Conservation (phyloP, 2,113 vertebrate genomes). For the Hirundichthys speculiger region DNA sequence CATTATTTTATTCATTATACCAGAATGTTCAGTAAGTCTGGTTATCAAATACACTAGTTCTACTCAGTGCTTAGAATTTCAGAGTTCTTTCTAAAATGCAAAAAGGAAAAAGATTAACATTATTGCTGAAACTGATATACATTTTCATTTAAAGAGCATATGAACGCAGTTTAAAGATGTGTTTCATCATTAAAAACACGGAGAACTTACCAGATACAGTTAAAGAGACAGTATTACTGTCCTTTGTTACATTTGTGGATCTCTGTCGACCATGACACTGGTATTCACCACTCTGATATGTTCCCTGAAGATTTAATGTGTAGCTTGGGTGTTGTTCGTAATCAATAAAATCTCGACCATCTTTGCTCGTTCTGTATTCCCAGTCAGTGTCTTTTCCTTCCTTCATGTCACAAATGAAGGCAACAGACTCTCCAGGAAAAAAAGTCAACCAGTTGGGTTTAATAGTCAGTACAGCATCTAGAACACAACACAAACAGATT, state of each 20-base stretch:
- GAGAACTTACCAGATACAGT: not conserved
- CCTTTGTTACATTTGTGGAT: not conserved
- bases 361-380: not conserved
- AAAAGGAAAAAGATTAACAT: too few relatives aligned
- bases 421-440: slow-evolving; percentile 1
- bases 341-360: accelerated
- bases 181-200: not conserved
- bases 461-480: not conserved
- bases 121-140: too few relatives aligned
- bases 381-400: slow-evolving; percentile 1
- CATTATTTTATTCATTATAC: too few relatives aligned
- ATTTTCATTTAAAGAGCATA: too few relatives aligned
- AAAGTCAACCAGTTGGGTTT: slow-evolving; percentile 3
- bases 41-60: too few relatives aligned
- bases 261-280: not conserved
- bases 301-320: accelerated
- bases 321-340: not conserved
- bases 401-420: slow-evolving; percentile 29
- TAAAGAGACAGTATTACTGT: not conserved
- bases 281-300: not conserved
- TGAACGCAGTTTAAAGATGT: too few relatives aligned
- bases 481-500: not conserved
- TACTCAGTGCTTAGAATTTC: too few relatives aligned
- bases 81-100: too few relatives aligned
- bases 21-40: too few relatives aligned